A percentile compares a stretch with the other conserved stretches of the same genome.
Conservation (phyloP, 2,888 invertebrate species). For the Hymenopus coronatus region DNA sequence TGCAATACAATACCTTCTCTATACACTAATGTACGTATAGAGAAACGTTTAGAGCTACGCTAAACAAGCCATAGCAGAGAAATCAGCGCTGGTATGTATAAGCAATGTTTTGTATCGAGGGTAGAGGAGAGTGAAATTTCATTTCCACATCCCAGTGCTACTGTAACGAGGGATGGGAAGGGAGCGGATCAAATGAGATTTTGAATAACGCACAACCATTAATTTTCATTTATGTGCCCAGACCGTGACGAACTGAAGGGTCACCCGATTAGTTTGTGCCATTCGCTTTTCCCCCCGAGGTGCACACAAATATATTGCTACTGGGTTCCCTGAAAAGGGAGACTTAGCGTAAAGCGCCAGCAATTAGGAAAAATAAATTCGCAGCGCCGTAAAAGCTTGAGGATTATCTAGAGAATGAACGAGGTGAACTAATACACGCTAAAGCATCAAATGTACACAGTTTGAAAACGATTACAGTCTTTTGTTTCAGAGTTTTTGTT, state of each 20-base stretch:
- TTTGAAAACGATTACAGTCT: no score
- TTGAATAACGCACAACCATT: neutral
- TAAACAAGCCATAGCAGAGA: neutral
- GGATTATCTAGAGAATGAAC: neutral
- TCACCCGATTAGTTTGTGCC: neutral
- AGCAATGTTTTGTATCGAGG: neutral
- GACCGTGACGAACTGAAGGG: neutral
- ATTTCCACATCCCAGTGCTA: neutral
- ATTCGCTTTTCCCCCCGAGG: neutral
- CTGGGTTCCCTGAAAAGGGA: neutral
- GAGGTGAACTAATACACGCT: no score
- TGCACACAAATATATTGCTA: neutral
- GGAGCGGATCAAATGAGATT: neutral
- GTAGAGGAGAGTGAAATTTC: neutral
- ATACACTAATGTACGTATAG: no score
- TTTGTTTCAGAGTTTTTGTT: no score
- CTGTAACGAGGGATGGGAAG: no score
- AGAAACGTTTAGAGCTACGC: no score
- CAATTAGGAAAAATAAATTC: neutral
- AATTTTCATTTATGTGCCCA: conserved; percentile 6
- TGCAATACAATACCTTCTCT: no score
- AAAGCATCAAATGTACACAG: neutral
- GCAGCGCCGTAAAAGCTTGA: neutral
- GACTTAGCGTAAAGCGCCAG: neutral
- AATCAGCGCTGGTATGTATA: neutral